These are phyloP conservation scores for Aquatica leii DNA, from an alignment of 2,888 invertebrate genomes.

Conservation along the genomic window DNA sequence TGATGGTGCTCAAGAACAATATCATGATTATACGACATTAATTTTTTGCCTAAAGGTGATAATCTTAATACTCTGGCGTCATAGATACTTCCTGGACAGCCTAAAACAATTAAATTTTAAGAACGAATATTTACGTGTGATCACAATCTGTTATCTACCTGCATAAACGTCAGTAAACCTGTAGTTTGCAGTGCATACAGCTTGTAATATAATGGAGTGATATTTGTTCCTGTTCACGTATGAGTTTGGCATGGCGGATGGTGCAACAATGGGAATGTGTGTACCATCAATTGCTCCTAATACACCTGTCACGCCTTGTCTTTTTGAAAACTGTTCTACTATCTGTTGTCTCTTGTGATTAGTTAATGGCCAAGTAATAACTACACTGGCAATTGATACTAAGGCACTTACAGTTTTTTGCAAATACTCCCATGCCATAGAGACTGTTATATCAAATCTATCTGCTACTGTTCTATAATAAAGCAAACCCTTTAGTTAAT, in stretches of 20 bases:
- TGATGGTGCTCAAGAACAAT: not conserved
- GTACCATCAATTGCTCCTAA: no score
- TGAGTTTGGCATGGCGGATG: not conserved
- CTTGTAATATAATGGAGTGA: slow-evolving; percentile 6
- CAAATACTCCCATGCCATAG: slow-evolving; percentile 8
- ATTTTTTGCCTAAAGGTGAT: not conserved
- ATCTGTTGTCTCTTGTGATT: no score
- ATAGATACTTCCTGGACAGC: no score
- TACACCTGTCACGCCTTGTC: not conserved
- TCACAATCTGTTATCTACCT: not conserved
- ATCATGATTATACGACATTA: no score
- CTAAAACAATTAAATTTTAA: not conserved
- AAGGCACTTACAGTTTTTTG: no score
- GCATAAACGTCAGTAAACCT: slow-evolving; percentile 6
- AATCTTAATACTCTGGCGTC: not conserved
- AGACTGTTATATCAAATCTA: slow-evolving; percentile 7
- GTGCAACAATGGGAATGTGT: slow-evolving; percentile 8
- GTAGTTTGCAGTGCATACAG: slow-evolving; percentile 3
- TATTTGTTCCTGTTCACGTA: no score
- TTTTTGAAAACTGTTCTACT: no score
- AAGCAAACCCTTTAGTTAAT: no score
- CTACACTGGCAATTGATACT: slow-evolving; percentile 2
- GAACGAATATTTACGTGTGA: not conserved
- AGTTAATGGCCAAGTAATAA: no score
- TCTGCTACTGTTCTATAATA: slow-evolving; percentile 8